These are phyloP conservation scores for Stomatorhinus ivindoensis DNA, from an alignment of 2,113 vertebrate genomes.

Conservation along the genomic window DNA sequence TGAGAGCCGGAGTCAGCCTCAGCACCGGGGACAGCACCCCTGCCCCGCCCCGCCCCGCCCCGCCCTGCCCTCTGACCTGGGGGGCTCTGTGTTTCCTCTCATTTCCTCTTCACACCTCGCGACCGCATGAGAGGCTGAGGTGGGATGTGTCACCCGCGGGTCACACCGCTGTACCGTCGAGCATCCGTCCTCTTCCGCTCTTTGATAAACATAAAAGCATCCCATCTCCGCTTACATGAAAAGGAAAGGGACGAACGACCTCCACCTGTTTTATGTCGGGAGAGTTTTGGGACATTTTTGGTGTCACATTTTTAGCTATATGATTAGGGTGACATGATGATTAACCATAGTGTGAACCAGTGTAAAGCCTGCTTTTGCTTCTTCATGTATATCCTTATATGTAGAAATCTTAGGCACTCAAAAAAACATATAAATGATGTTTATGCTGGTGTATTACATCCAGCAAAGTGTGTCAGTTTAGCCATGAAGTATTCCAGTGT, in stretches of 20 bases:
- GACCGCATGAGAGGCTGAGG: not conserved
- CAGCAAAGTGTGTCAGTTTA: not conserved
- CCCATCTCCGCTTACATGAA: not conserved
- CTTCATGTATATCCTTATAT: no score
- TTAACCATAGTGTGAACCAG: not conserved
- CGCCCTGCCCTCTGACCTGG: not conserved
- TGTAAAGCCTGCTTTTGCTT: not conserved
- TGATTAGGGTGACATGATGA: not conserved
- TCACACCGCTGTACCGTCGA: no score
- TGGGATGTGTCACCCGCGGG: not conserved
- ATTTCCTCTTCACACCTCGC: not conserved
- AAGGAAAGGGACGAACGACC: not conserved
- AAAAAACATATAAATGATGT: not conserved
- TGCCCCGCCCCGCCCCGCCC: not conserved
- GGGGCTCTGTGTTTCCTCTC: not conserved
- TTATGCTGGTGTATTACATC: not conserved
- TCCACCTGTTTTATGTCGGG: not conserved
- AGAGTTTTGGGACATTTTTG: not conserved
- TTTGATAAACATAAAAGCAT: not conserved
- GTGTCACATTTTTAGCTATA: not conserved
- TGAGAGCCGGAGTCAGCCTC: no score
- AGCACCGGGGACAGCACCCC: not conserved
- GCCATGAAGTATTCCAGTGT: not conserved
- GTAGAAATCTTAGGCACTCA: not conserved
- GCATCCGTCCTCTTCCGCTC: not conserved